Evolutionary conservation across 2,113 vertebrate genomes (phyloP).

Genomic region (Progne subis): DNA sequence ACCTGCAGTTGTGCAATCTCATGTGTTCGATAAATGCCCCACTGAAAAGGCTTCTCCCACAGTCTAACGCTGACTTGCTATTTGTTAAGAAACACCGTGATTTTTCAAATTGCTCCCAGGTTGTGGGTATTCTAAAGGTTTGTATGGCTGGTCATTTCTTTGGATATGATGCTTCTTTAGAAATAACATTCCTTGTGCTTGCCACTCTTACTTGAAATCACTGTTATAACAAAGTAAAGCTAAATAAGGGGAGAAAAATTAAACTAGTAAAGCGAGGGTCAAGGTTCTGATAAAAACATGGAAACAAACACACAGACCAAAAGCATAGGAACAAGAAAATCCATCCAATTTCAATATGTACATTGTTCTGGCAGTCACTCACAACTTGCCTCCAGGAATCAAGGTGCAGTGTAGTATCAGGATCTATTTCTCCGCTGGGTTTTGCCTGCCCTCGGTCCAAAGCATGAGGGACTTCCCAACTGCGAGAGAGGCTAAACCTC

Average conservation of each 20-base stretch:
- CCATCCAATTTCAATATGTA: background rate
- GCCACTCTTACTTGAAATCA: background rate
- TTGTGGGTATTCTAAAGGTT: background rate
- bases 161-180: background rate
- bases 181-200: background rate
- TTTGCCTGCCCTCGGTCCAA: background rate
- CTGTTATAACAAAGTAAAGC: background rate
- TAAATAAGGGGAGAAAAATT: background rate
- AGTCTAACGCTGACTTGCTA: background rate
- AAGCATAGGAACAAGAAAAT: background rate
- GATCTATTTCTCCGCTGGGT: background rate
- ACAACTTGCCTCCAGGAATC: background rate
- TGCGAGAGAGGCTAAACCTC: background rate
- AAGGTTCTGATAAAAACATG: background rate
- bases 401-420: background rate
- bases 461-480: background rate
- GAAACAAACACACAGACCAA: background rate
- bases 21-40: background rate
- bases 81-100: background rate
- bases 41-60: background rate
- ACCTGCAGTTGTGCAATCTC: background rate
- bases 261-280: background rate
- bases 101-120: background rate
- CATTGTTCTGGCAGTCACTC: background rate
- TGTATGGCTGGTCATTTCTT: background rate